Base-by-base conservation (phyloP, 2,113 vertebrate species). In the Artemisiospiza belli region DNA sequence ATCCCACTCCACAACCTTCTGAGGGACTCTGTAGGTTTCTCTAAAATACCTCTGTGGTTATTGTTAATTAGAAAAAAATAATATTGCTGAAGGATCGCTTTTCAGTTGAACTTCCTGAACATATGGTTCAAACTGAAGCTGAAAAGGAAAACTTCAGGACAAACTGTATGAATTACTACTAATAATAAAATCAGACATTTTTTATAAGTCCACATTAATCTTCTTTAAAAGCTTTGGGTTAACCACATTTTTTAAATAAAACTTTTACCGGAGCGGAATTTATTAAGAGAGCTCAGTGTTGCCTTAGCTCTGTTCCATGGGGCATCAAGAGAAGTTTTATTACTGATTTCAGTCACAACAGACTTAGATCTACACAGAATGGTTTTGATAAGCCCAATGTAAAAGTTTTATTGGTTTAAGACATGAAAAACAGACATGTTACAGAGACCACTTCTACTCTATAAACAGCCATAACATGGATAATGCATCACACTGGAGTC, bases 61-160 rank as follows among this genome's bases (percentile, higher is more conserved):
- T 96, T 94, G 92, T 94, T 94, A 96, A 97, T 97, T 97, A 95
- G 84, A 94, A 85, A 96, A 86, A 97, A 96, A 96, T 95, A 95
- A 97, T 96, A 97, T 94, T 97, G 90, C 85, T 92, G 58, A 94
- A 95, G 90, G 90, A 94, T 96, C 55, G 7, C 88, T 93, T 95
- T 97, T 98, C 97, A 97, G 73, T 96, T 94, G 92, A 94, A 96
- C 96, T 98, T 97, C 96, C 97, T 97, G 97, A 96, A 97, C 97
- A 97, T 95, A 93, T 97, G 96, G 96, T 97, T 97, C 89, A 84
- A 95, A 93, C 96, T 96, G 93, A 86, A 96, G 87, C 87, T 97
- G 96, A 94, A 96, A 97, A 97, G 67, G 95, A 94, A 97, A 97
- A 97, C 95, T 96, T 83, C 69, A 63, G 92, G 89, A 96, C 95